phyloP scores from a whole-genome alignment of 2,797 vertebrate species.

The Enteromius trimaculatus region DNA sequence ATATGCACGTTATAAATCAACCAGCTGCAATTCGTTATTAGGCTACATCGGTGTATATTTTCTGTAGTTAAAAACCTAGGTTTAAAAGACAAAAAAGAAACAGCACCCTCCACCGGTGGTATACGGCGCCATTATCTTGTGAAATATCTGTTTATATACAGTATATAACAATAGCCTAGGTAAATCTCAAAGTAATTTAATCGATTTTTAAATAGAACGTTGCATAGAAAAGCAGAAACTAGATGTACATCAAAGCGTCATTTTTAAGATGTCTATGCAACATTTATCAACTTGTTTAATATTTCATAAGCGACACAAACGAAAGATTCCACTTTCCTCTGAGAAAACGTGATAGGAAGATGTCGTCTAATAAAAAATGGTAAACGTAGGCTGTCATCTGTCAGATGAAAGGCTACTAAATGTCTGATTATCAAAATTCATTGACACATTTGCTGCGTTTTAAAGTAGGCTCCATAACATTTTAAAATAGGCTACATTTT shows the following conservation, averaged over 20 bases:
- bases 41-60: not conserved
- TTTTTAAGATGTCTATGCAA: not conserved
- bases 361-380: not conserved
- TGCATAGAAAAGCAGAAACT: conserved; percentile 1
- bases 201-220: not conserved
- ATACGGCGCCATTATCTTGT: not conserved
- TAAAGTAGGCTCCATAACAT: not conserved
- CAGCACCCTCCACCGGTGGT: conserved; percentile 8
- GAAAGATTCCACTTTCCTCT: not conserved
- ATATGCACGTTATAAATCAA: not conserved
- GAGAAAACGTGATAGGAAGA: conserved; percentile 1
- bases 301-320: conserved; percentile 23
- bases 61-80: too few species aligned
- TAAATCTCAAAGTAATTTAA: not conserved
- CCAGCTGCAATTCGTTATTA: not conserved
- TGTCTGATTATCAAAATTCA: not conserved
- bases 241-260: not conserved
- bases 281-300: conserved; percentile 22
- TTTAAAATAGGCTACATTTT: not conserved
- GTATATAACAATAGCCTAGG: not conserved
- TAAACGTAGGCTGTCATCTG: not conserved
- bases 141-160: not conserved
- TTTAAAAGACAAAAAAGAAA: conserved; percentile 4
- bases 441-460: not conserved
- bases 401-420: not conserved